A percentile compares a stretch with the other conserved stretches of the same genome.
phyloP scores from a whole-genome alignment of 2,797 vertebrate species.

The Delichon dasypus region DNA sequence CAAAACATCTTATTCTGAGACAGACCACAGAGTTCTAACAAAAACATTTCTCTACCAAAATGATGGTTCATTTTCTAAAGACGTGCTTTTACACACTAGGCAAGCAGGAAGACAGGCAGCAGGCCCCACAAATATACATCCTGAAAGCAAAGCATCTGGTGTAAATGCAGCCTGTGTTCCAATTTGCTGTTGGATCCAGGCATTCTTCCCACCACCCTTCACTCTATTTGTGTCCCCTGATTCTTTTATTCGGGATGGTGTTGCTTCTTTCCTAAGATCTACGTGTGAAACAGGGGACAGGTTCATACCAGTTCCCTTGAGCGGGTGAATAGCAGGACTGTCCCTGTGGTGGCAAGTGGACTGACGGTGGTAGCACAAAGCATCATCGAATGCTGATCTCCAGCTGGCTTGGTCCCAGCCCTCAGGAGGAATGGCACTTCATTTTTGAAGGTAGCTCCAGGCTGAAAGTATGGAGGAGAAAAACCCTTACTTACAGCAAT shows the following conservation, averaged over 20 bases:
- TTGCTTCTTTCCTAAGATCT: background rate
- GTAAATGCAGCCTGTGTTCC: background rate
- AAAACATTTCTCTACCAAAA: background rate
- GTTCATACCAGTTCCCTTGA: background rate
- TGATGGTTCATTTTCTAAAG: background rate
- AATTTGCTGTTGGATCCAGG: background rate
- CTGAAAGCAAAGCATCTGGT: background rate
- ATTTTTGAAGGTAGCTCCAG: background rate
- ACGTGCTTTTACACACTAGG: background rate
- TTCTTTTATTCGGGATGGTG: background rate
- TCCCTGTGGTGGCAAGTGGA: background rate
- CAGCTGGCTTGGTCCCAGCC: background rate
- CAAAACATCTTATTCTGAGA: background rate
- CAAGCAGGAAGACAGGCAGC: background rate
- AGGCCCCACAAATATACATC: background rate
- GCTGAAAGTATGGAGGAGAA: background rate
- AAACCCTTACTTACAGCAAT: background rate
- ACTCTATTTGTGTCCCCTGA: background rate
- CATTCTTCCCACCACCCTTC: background rate
- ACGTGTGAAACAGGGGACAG: fast-evolving
- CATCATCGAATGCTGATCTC: background rate
- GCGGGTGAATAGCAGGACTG: background rate
- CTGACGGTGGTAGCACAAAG: constrained; percentile 28
- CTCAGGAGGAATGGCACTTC: fast-evolving
- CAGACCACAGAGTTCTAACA: background rate